Conservation (phyloP, 2,113 vertebrate species). For the Mormoops blainvillei region DNA sequence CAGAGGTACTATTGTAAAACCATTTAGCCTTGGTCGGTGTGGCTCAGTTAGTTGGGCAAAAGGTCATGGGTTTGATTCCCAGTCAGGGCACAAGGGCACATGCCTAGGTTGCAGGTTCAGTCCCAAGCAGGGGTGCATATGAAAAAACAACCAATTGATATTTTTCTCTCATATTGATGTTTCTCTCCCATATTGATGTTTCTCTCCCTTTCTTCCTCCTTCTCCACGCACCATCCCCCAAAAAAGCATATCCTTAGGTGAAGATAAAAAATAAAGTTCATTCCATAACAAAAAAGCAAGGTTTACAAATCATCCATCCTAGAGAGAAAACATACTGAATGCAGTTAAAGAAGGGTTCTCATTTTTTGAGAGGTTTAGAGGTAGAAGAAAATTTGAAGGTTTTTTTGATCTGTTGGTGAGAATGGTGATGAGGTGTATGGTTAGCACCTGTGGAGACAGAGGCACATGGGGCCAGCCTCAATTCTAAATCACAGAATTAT, state of each 20-base stretch:
- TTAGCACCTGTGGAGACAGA: background rate
- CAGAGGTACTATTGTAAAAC: too few relatives aligned
- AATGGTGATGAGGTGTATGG: background rate
- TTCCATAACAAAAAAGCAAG: background rate
- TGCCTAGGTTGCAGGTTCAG: too few relatives aligned
- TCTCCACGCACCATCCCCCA: too few relatives aligned
- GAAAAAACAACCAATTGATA: too few relatives aligned
- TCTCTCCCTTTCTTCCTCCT: background rate
- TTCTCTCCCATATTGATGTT: too few relatives aligned
- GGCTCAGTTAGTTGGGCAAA: too few relatives aligned
- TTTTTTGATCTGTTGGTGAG: too few relatives aligned
- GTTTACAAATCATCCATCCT: background rate
- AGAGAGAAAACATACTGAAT: background rate
- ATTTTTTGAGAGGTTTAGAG: background rate
- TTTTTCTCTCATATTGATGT: too few relatives aligned
- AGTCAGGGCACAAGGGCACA: too few relatives aligned
- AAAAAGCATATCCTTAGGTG: background rate
- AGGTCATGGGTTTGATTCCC: too few relatives aligned
- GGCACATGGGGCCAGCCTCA: fast-evolving
- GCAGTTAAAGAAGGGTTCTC: background rate
- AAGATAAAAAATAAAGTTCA: background rate
- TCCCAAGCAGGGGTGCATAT: too few relatives aligned
- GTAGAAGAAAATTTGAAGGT: background rate
- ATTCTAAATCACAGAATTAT: background rate
- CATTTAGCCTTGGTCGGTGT: too few relatives aligned